A percentile compares a stretch with the other conserved stretches of the same genome.
phyloP scores from a whole-genome alignment of 1,140 invertebrate genomes.

The Trichogramma pretiosum region DNA sequence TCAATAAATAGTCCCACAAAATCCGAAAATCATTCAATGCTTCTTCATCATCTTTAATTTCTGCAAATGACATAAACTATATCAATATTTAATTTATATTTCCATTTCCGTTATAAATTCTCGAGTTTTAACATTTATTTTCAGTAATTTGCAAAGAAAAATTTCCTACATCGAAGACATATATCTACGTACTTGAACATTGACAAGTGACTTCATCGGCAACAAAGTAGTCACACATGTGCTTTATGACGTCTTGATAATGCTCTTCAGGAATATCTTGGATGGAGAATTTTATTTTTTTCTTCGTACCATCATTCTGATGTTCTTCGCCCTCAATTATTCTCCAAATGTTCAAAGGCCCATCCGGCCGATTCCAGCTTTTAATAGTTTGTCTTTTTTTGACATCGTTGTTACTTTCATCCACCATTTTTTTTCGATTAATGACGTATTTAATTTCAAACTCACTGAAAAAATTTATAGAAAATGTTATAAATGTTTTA shows the following conservation, averaged over 20 bases:
- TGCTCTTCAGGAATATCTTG: conserved; percentile 33
- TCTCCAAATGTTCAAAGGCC: conserved; percentile 24
- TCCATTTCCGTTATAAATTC: too few relatives aligned
- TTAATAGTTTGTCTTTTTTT: too few relatives aligned
- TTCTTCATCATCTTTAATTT: conserved; percentile 1
- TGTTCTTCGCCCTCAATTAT: conserved; percentile 9
- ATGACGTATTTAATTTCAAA: too few relatives aligned
- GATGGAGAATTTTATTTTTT: conserved; percentile 26
- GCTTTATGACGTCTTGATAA: conserved; percentile 29
- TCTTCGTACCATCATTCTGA: neutral
- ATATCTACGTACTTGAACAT: conserved; percentile 23
- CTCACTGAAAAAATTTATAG: too few relatives aligned
- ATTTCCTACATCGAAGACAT: neutral
- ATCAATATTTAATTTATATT: too few relatives aligned
- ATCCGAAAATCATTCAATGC: conserved; percentile 2
- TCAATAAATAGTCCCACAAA: conserved; percentile 7
- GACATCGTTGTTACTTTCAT: too few relatives aligned
- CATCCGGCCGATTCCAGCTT: conserved; percentile 21
- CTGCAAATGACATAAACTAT: neutral
- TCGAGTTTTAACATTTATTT: too few relatives aligned
- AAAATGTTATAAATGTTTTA: too few relatives aligned
- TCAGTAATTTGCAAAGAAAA: neutral
- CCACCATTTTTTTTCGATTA: too few relatives aligned
- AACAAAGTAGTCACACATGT: conserved; percentile 31
- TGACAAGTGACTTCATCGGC: conserved; percentile 29